A percentile compares a stretch with the other conserved stretches of the same genome.
phyloP scores from a whole-genome alignment of 2,888 invertebrate species.

The Drosophila neoperkinsi region DNA sequence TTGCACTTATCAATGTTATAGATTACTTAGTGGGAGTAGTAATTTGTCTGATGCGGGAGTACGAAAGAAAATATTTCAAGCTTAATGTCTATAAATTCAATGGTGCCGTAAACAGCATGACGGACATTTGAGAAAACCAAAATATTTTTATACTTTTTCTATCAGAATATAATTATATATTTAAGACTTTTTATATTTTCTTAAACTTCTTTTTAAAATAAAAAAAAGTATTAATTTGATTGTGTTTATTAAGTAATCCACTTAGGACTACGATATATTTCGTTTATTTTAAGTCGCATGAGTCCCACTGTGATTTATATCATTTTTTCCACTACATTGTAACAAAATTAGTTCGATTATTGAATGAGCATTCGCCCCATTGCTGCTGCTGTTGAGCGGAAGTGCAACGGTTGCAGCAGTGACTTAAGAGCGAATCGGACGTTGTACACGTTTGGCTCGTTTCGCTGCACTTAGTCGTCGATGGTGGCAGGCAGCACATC shows the following conservation, averaged over 20 bases:
- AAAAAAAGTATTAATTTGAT: not conserved
- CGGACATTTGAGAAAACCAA: no score
- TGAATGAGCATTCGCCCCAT: conserved; percentile 37
- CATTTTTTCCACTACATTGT: conserved; percentile 23
- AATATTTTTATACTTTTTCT: no score
- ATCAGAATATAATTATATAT: no score
- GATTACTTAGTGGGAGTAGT: no score
- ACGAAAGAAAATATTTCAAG: no score
- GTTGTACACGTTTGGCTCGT: conserved; percentile 46
- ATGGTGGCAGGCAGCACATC: conserved; percentile 69
- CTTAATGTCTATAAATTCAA: no score
- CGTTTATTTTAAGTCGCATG: not conserved
- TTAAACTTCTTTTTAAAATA: not conserved
- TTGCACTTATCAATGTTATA: no score
- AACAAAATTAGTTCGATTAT: conserved; percentile 67
- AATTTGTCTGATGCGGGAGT: no score
- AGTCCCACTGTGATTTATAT: conserved; percentile 36
- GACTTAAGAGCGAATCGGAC: conserved; percentile 46
- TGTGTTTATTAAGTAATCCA: not conserved
- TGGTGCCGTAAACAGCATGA: no score
- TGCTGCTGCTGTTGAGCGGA: conserved; percentile 48
- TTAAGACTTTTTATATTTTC: no score
- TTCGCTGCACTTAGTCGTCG: conserved; percentile 44
- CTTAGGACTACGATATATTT: not conserved
- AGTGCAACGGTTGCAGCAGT: conserved; percentile 53